Conservation (phyloP, 2,888 invertebrate genomes). For the Cantharis lateralis region DNA sequence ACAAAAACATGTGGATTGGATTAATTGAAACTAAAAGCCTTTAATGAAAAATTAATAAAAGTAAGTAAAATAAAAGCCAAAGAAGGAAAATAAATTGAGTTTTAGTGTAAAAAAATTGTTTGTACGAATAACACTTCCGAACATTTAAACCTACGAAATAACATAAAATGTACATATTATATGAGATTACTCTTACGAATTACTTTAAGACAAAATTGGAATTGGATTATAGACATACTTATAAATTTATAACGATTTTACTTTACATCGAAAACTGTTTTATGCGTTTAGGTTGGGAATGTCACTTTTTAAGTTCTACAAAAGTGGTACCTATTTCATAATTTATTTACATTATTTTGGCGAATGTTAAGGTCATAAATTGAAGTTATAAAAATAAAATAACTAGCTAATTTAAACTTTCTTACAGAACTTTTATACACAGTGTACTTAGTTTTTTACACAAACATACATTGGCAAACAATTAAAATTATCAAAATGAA, state of each 20-base stretch:
- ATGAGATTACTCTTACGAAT: background rate
- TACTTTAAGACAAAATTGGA: background rate
- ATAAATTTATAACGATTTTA: too few relatives aligned
- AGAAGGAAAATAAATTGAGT: background rate
- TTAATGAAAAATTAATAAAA: background rate
- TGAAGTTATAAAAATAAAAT: background rate
- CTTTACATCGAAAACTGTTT: too few relatives aligned
- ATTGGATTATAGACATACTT: background rate
- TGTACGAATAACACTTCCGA: background rate
- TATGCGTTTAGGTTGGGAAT: too few relatives aligned
- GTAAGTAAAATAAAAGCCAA: background rate
- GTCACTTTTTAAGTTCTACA: background rate
- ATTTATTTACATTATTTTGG: background rate
- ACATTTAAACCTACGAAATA: background rate
- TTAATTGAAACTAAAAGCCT: background rate
- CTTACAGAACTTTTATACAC: too few relatives aligned
- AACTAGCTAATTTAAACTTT: too few relatives aligned
- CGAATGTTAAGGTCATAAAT: background rate
- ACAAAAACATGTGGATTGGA: background rate
- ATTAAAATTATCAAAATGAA: too few relatives aligned
- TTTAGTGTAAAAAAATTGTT: background rate
- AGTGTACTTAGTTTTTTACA: too few relatives aligned
- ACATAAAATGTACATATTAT: background rate
- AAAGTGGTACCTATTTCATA: background rate
- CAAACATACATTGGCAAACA: too few relatives aligned